Evolutionary conservation across 2,888 invertebrate species (phyloP).

Genomic region (Scelioninae gen. 1): DNA sequence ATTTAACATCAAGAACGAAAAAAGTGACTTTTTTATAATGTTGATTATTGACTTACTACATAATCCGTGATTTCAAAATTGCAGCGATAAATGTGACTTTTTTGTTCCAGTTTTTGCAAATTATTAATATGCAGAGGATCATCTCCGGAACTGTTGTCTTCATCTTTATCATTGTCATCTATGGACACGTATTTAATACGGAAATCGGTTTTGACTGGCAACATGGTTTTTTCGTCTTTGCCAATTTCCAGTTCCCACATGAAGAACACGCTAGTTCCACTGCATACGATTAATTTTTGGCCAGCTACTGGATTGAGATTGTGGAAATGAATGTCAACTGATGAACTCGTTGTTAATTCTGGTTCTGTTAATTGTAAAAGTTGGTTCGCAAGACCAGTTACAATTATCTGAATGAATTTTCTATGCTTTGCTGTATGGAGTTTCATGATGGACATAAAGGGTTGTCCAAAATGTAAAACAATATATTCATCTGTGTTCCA

Average conservation of each 20-base stretch:
- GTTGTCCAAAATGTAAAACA: slow-evolving; percentile 92
- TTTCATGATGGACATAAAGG: slow-evolving; percentile 91
- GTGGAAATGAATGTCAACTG: slow-evolving; percentile 87
- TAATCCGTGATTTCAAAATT: slow-evolving; percentile 93
- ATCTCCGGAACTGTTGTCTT: slow-evolving; percentile 77
- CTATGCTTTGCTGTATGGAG: slow-evolving; percentile 93
- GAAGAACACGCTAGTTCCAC: slow-evolving; percentile 91
- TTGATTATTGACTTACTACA: slow-evolving; percentile 85
- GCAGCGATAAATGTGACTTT: slow-evolving; percentile 85
- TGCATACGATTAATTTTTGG: slow-evolving; percentile 88
- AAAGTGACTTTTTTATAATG: neutral
- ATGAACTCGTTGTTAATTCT: slow-evolving; percentile 85
- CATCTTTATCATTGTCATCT: slow-evolving; percentile 77
- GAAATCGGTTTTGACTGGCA: slow-evolving; percentile 87
- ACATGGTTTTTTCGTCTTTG: slow-evolving; percentile 80
- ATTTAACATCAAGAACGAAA: neutral
- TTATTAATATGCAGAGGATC: slow-evolving; percentile 83
- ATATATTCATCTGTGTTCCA: slow-evolving; percentile 91
- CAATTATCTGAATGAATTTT: slow-evolving; percentile 93
- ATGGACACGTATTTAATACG: slow-evolving; percentile 86
- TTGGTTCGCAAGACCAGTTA: slow-evolving; percentile 86
- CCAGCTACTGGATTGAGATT: slow-evolving; percentile 88
- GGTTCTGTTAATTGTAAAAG: slow-evolving; percentile 83
- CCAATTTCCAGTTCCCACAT: slow-evolving; percentile 90
- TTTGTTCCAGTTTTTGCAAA: slow-evolving; percentile 84